phyloP scores from a whole-genome alignment of 2,113 vertebrate species.

The Indicator maculatus region DNA sequence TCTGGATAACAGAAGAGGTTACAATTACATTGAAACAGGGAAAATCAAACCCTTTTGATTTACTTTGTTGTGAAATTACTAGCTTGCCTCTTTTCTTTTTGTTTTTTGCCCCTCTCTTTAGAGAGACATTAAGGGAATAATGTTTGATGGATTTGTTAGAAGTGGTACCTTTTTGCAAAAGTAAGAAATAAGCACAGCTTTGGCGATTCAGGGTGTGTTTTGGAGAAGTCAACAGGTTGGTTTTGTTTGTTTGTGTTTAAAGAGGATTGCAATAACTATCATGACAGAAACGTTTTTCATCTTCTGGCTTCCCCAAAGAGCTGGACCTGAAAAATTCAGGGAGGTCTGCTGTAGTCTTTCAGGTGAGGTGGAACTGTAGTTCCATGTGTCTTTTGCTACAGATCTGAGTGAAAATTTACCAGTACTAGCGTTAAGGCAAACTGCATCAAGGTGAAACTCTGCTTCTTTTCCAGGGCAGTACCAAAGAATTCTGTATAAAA shows the following conservation, averaged over 20 bases:
- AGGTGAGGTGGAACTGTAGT: not conserved
- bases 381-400: not conserved
- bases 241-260: not conserved
- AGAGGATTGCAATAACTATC: slow-evolving; percentile 29
- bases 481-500: slow-evolving; percentile 73
- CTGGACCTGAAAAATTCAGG: slow-evolving; percentile 5
- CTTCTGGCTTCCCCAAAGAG: slow-evolving; percentile 11
- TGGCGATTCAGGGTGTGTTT: slow-evolving; percentile 78
- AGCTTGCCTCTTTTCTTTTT: not conserved
- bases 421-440: slow-evolving; percentile 19
- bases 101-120: not conserved
- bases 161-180: slow-evolving; percentile 73
- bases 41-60: not conserved
- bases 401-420: not conserved
- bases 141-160: slow-evolving; percentile 22
- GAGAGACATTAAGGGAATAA: slow-evolving; percentile 48
- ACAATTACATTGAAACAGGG: not conserved
- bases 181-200: slow-evolving; percentile 71
- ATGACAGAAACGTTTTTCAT: not conserved
- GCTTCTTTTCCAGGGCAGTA: slow-evolving; percentile 51
- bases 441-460: not conserved
- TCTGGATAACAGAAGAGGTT: not conserved
- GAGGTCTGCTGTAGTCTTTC: not conserved
- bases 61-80: slow-evolving; percentile 18
- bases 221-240: not conserved